Base-by-base conservation (phyloP, 2,113 vertebrate genomes). In the Suncus etruscus region DNA sequence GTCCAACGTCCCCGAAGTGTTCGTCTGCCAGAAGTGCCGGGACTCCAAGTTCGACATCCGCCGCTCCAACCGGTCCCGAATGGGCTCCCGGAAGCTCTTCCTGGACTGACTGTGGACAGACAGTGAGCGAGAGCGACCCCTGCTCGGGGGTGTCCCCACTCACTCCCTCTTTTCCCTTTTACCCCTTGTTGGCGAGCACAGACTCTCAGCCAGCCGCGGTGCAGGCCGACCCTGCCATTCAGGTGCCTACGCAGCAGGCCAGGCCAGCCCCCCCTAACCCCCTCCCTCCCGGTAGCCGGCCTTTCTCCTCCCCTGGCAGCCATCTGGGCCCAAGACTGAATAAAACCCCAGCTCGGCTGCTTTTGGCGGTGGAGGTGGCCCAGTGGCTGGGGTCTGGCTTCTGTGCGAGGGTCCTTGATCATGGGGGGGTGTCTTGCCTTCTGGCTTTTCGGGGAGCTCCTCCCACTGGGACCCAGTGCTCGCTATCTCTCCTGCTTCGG, bases 1-100 rank as follows among this genome's bases (percentile, higher is more conserved):
- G 90, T 99, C 99, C 20, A 99, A 99, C 0, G 99, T 99, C 84
- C 99, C 99, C 0, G 99, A 99, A 98, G 98, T 99, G 90, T 99
- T 99, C 48, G 97, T 99, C 86, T 99, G 99, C 97, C 99, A 99
- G 97, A 98, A 98, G 97, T 99, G 99, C 98, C 98, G 98, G 97
- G 99, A 99, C 97, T 98, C 98, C 76, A 98, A 98, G 95, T 97
- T 98, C n/a, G 98, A 99, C 92, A 98, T 99, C 95, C 98, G 99
- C 31, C 99, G 99, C 22, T 99, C 99, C 18, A 99, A 98, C 97
- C 99, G 99, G 20, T 99, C 99, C 27, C 98, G 99, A 29, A 97
- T 97, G 94, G 99, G 98, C 92, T 98, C 99, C 0, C 98, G 99
- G 90, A 99, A 99, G 96, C 98, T 98, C 93, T 98, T 99, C 78